Conservation (phyloP, 30 jellyfish, hydroid and myxozoan species). For the Phacellophora camtschatica region DNA sequence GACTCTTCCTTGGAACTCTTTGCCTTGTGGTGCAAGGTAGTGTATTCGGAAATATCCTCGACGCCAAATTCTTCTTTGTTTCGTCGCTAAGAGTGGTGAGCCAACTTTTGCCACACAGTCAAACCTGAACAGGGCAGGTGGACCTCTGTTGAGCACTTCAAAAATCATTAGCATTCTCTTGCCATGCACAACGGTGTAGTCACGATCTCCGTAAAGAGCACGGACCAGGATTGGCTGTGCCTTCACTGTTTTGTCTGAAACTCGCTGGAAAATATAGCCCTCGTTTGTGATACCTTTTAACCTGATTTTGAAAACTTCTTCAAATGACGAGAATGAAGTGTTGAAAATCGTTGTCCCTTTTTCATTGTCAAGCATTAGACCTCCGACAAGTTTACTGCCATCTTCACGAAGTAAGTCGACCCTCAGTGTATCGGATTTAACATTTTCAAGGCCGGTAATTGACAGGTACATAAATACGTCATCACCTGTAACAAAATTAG, state of each 20-base stretch:
- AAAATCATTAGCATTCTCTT: slow-evolving; percentile 55
- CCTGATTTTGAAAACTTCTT: slow-evolving; percentile 58
- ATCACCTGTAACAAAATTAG: slow-evolving; percentile 61
- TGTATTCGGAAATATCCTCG: slow-evolving; percentile 59
- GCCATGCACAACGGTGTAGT: slow-evolving; percentile 52
- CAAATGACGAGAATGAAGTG: slow-evolving; percentile 49
- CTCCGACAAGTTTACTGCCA: slow-evolving; percentile 42
- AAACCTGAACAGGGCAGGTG: slow-evolving; percentile 52
- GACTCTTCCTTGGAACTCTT: slow-evolving; percentile 29
- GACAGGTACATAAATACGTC: slow-evolving; percentile 59
- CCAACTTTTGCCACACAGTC: slow-evolving; percentile 55
- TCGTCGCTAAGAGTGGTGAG: slow-evolving; percentile 32
- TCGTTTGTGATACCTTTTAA: slow-evolving; percentile 52
- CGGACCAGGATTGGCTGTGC: slow-evolving; percentile 60
- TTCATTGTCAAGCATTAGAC: slow-evolving; percentile 23
- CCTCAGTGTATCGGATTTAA: slow-evolving; percentile 1
- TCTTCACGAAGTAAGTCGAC: slow-evolving; percentile 65
- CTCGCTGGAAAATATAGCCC: slow-evolving; percentile 64
- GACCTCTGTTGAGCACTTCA: slow-evolving; percentile 70
- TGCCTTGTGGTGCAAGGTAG: slow-evolving; percentile 63
- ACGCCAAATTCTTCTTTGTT: slow-evolving; percentile 57
- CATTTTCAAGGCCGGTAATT: slow-evolving; percentile 57
- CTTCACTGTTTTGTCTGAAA: slow-evolving; percentile 53
- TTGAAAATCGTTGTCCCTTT: slow-evolving; percentile 47
- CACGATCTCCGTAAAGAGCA: slow-evolving; percentile 65